These are phyloP conservation scores for Drosophila prosaltans DNA, from an alignment of 1,140 invertebrate genomes.

Conservation along the genomic window DNA sequence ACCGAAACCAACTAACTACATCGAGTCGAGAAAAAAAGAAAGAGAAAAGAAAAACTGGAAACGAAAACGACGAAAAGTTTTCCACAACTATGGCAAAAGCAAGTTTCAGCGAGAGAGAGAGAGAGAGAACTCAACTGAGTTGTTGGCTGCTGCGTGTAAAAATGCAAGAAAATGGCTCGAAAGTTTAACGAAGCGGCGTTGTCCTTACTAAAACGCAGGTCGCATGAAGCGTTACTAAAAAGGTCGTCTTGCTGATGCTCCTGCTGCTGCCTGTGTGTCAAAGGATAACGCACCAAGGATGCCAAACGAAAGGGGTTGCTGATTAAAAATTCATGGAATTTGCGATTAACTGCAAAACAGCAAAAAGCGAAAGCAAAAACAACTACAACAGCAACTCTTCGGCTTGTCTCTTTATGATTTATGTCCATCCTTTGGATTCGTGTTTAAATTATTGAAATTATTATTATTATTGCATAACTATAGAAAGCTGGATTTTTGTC, in stretches of 20 bases:
- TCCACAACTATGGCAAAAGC: constrained; percentile 24
- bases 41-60: not conserved
- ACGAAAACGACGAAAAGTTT: constrained; percentile 39
- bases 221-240: constrained; percentile 58
- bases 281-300: constrained; percentile 45
- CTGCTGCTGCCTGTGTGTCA: constrained; percentile 34
- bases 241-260: constrained; percentile 21
- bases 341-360: constrained; percentile 59
- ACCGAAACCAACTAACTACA: constrained; percentile 37
- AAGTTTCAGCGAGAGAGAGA: constrained; percentile 1
- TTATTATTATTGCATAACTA: constrained; percentile 16
- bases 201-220: constrained; percentile 46
- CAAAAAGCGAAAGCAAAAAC: not conserved
- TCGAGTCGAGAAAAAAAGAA: constrained; percentile 22
- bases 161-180: constrained; percentile 54
- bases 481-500: constrained; percentile 29
- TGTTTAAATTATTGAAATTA: constrained; percentile 3
- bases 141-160: constrained; percentile 41
- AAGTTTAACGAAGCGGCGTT: constrained; percentile 64
- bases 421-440: constrained; percentile 30
- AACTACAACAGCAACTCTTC: not conserved
- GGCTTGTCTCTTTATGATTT: constrained; percentile 46
- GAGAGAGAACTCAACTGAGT: constrained; percentile 1
- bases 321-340: constrained; percentile 68
- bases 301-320: constrained; percentile 27